A percentile compares a stretch with the other conserved stretches of the same genome.
phyloP scores from a whole-genome alignment of 2,888 invertebrate genomes.

The Timandra comae region DNA sequence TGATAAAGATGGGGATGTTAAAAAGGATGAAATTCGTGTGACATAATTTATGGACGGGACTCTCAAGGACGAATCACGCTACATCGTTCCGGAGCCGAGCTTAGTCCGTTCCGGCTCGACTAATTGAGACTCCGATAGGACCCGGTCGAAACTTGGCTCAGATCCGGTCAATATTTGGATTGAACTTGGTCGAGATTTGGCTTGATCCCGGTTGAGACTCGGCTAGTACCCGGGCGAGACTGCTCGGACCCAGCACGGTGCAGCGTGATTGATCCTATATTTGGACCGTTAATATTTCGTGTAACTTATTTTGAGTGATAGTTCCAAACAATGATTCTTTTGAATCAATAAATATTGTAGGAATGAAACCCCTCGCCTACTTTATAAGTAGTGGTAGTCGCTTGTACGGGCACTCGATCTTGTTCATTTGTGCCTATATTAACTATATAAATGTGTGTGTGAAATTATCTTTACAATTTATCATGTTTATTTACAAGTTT shows the following conservation, averaged over 20 bases:
- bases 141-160: too few species aligned
- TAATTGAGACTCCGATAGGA: too few species aligned
- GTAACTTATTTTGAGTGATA: conserved; percentile 7
- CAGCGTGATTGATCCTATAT: too few species aligned
- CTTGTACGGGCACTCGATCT: conserved; percentile 47
- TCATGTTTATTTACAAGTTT: conserved; percentile 17
- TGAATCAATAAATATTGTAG: conserved; percentile 42
- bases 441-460: conserved; percentile 46
- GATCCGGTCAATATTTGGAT: too few species aligned
- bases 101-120: too few species aligned
- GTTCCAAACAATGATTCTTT: conserved; percentile 11
- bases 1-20: too few species aligned
- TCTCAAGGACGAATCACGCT: too few species aligned
- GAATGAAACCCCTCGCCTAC: conserved; percentile 68
- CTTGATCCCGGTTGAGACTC: not conserved
- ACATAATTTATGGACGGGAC: too few species aligned
- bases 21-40: too few species aligned
- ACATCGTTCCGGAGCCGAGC: too few species aligned
- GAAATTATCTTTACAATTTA: conserved; percentile 28
- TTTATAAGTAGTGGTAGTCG: conserved; percentile 49
- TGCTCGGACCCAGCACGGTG: too few species aligned
- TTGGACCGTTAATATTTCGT: not conserved
- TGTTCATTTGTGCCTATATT: conserved; percentile 69
- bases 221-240: not conserved
- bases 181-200: not conserved